Evolutionary conservation across 2,888 invertebrate genomes (phyloP), one percentile per base, ranked within the genome.

Genomic region (Lasioglossum lativentre): DNA sequence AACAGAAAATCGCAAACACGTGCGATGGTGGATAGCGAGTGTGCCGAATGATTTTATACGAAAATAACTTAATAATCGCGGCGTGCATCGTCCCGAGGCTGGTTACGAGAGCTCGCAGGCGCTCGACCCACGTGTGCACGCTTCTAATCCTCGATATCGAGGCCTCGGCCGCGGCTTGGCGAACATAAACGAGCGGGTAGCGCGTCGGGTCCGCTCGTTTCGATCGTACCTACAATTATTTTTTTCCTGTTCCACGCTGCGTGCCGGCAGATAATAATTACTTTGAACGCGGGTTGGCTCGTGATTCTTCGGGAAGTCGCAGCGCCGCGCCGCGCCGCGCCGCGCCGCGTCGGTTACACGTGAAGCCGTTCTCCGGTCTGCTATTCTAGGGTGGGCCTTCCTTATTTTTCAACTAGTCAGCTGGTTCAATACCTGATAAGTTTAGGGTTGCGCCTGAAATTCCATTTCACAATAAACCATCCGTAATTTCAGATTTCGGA

Each of bases 251-350:
- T 78, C 70, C 83, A 68, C 77, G 83, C 80, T 73, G 74, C 85
- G 82, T 77, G 83, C 75, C 66, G 83, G 68, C 80, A 77, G 87
- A 89, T 83, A 82, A 83, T 89, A 89, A 89, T 89, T 89, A 86
- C 70, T 75, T 71, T 12, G 72, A 74, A 80, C 85, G 81, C 63
- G 75, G 80, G 56, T 1, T n/a, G 71, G 74, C 71, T 79, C 82
- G 89, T 77, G 86, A 83, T 80, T 87, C 86, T 86, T 84, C 87
- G 86, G 59, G 71, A 85, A 83, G 85, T 77, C 80, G 56, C 34
- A 12, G 47, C 45, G 45, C 45, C 14, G 16, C 16, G 45, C 45
- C 45, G 45, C 16, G 56, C 34, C 16, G 47, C 45, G 45, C 45
- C 14, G 16, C 16, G 45, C 45, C 45, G 45, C 16, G 16, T 5